Conservation (phyloP, 2,113 vertebrate genomes). For the Dissostichus mawsoni region DNA sequence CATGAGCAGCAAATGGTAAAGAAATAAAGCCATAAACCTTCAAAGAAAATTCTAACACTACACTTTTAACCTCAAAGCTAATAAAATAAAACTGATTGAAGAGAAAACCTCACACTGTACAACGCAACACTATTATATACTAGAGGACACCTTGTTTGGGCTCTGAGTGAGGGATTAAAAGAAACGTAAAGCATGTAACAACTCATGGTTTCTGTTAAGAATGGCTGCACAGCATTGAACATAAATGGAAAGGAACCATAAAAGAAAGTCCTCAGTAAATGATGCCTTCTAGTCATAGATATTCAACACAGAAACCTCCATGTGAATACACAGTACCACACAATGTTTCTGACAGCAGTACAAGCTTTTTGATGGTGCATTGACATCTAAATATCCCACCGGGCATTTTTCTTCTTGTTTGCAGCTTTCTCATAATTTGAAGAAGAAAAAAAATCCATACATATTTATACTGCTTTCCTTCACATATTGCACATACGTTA, state of each 20-base stretch:
- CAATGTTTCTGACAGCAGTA: constrained; percentile 21
- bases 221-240: not conserved
- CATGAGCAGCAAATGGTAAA: not conserved
- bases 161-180: not conserved
- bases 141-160: not conserved
- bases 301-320: constrained; percentile 26
- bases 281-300: not conserved
- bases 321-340: constrained; percentile 12
- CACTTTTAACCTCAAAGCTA: not conserved
- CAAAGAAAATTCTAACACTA: not conserved
- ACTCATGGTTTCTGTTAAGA: not conserved
- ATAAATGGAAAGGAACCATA: constrained; percentile 12
- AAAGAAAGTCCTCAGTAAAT: constrained; percentile 35
- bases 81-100: not conserved
- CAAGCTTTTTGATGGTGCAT: constrained; percentile 21
- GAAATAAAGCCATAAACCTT: not conserved
- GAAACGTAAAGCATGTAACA: not conserved
- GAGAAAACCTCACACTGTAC: too few species aligned
- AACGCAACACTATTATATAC: not conserved
- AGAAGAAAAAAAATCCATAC: constrained; percentile 27
- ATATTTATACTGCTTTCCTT: constrained; percentile 57
- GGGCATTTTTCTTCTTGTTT: constrained; percentile 36
- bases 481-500: constrained; percentile 51
- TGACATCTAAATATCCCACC: constrained; percentile 37
- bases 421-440: constrained; percentile 31